Base-by-base conservation (phyloP, 2,888 invertebrate genomes). In the Cecidostiba fungosa region DNA sequence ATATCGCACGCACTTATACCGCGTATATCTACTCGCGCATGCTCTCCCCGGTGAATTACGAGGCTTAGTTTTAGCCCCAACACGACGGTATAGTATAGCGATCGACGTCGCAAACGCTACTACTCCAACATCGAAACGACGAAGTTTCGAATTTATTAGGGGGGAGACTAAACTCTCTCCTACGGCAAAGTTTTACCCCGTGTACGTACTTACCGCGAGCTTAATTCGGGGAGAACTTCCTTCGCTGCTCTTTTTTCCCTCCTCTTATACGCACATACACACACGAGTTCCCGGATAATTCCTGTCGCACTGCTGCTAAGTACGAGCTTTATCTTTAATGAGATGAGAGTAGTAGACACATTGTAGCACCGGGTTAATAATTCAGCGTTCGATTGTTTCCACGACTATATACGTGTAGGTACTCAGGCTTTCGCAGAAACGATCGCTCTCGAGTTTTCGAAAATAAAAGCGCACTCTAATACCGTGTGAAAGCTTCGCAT, bases 251-350 rank as follows among this genome's bases (percentile, higher is more conserved):
- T 72, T 26, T 23, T 26, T 43, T 6, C 1, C 26, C 47, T 10
- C 26, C n/a, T 16, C 47, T 47, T 50, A 2, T 74, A 14, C n/a
- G 26, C 23, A 8, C 26, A n/a, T n/a, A n/a, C n/a, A 14, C 1
- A 3, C 16, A 14, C 47, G 16, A 62, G 66, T 16, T 26, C 1
- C 1, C 36, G 23, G 62, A 23, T 36, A 59, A 26, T 32, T 78
- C 70, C 14, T 32, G 39, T 72, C 32, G 50, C 50, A 39, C 14
- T 8, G 2, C n/a, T 8, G 32, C 26, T 87, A 87, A 85, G 87
- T 87, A 89, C 87, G 86, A 32, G n/a, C 54, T 74, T 76, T 77
- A 77, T 82, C 77, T 69, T 77, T 82, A 82, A 82, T 77, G 82
- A 70, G 76, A 82, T 66, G 59, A 54, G 74, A 74, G 62, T 74